A percentile compares a stretch with the other conserved stretches of the same genome.
phyloP scores from a whole-genome alignment of 2,888 invertebrate genomes.

The Alsophila aescularia region DNA sequence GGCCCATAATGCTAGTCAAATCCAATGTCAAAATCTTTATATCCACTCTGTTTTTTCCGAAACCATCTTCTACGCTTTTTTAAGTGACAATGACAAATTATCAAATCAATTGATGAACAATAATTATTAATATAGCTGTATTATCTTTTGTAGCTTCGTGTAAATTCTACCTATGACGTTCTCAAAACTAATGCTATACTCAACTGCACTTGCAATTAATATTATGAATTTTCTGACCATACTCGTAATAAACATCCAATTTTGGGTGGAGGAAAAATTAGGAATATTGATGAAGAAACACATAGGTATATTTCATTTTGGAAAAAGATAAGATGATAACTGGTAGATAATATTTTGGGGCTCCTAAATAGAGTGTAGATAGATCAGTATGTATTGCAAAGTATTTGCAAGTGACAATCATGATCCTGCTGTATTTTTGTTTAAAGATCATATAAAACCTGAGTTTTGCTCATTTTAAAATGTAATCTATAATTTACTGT shows the following conservation, averaged over 20 bases:
- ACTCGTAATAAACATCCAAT: constrained; percentile 17
- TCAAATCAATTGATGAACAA: no score
- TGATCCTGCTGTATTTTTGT: no score
- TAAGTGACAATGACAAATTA: no score
- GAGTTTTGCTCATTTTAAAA: no score
- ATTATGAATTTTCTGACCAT: constrained; percentile 30
- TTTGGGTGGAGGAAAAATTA: constrained; percentile 9
- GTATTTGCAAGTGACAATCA: not conserved
- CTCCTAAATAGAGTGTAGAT: not conserved
- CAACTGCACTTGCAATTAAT: constrained; percentile 32
- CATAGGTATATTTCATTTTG: constrained; percentile 14
- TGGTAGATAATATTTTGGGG: constrained; percentile 8
- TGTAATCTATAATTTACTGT: no score
- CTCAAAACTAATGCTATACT: constrained; percentile 32
- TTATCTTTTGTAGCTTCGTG: not conserved
- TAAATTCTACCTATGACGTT: not conserved
- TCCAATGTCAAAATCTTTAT: no score
- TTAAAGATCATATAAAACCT: no score
- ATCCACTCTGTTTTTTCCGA: no score
- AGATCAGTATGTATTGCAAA: not conserved
- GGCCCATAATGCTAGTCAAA: no score
- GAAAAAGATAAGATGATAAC: constrained; percentile 12
- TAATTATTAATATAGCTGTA: not conserved
- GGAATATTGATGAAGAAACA: constrained; percentile 22
- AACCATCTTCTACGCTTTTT: no score